Conservation (phyloP, 2,113 vertebrate species). For the Burhinus oedicnemus region DNA sequence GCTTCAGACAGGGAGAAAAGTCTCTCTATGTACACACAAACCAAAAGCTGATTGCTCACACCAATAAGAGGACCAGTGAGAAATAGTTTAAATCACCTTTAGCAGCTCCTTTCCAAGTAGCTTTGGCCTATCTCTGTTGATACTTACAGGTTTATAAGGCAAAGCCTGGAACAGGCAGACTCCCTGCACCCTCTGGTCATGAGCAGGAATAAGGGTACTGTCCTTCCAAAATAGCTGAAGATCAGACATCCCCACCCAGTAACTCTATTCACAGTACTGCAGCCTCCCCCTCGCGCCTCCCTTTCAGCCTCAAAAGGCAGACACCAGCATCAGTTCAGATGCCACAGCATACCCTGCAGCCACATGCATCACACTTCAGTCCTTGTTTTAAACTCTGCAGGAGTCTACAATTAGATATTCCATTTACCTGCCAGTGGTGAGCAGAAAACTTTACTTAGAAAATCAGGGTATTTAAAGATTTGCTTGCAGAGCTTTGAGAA, state of each 20-base stretch:
- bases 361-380: not conserved
- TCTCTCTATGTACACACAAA: not conserved
- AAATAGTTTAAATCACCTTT: not conserved
- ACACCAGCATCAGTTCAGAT: not conserved
- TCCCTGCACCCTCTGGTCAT: not conserved
- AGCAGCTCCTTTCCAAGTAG: not conserved
- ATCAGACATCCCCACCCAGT: not conserved
- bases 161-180: not conserved
- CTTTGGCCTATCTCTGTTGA: not conserved
- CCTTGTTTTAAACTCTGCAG: slow-evolving; percentile 8
- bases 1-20: not conserved
- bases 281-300: not conserved
- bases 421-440: not conserved
- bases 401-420: not conserved
- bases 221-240: no score
- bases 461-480: not conserved
- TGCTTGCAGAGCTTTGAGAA: not conserved
- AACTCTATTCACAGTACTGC: not conserved
- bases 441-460: not conserved
- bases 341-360: slow-evolving; percentile 15
- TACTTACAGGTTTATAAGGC: not conserved
- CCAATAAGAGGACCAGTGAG: not conserved
- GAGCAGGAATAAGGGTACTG: not conserved
- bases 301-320: not conserved
- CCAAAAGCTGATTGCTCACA: not conserved